A percentile compares a stretch with the other conserved stretches of the same genome.
phyloP scores from a whole-genome alignment of 2,113 vertebrate species.

The Coptodon rendalli region DNA sequence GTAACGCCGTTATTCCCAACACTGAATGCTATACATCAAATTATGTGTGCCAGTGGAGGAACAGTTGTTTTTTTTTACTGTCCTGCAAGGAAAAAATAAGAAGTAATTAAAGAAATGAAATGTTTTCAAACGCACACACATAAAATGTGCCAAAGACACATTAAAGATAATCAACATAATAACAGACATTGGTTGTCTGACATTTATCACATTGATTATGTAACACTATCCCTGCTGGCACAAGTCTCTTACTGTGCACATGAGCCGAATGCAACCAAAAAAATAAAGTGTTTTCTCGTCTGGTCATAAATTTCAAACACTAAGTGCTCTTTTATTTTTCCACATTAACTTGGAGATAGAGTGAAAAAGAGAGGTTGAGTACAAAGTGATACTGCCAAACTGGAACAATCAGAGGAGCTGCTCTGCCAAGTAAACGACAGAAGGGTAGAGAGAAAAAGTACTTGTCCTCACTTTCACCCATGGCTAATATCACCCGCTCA shows the following conservation, averaged over 20 bases:
- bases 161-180: background rate
- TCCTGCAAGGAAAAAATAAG: background rate
- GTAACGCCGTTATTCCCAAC: background rate
- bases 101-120: background rate
- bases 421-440: slow-evolving; percentile 63
- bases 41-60: background rate
- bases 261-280: background rate
- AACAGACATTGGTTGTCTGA: background rate
- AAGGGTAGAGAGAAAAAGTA: slow-evolving; percentile 55
- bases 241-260: background rate
- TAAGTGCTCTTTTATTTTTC: slow-evolving; percentile 55
- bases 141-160: background rate
- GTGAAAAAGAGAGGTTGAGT: slow-evolving; percentile 42
- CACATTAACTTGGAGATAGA: slow-evolving; percentile 43
- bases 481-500: slow-evolving; percentile 43
- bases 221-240: background rate
- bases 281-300: background rate
- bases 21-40: background rate
- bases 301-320: slow-evolving; percentile 31
- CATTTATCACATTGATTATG: background rate
- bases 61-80: background rate
- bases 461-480: slow-evolving; percentile 67
- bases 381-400: slow-evolving; percentile 60
- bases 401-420: slow-evolving; percentile 54
- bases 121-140: background rate